A percentile compares a stretch with the other conserved stretches of the same genome.
phyloP scores from a whole-genome alignment of 2,888 invertebrate genomes.

The Bugulina stolonifera region DNA sequence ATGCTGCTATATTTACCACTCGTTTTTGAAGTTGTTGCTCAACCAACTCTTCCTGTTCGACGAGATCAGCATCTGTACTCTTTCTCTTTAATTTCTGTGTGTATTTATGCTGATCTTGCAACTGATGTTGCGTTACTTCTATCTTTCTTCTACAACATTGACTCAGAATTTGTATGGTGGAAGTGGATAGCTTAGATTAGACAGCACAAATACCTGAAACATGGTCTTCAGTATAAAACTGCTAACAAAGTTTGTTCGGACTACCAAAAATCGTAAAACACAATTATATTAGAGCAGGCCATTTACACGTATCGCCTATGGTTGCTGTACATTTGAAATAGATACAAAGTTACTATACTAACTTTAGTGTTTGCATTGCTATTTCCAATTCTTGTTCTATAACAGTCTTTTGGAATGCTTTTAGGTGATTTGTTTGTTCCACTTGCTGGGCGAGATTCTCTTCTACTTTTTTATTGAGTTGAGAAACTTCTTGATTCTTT shows the following conservation, averaged over 20 bases:
- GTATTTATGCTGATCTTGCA: conserved; percentile 41
- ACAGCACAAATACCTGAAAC: no score
- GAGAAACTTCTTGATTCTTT: conserved; percentile 38
- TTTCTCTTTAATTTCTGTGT: conserved; percentile 37
- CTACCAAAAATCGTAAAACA: no score
- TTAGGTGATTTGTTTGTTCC: conserved; percentile 36
- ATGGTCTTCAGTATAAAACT: no score
- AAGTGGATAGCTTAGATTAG: no score
- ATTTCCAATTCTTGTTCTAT: conserved; percentile 38
- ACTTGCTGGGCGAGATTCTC: conserved; percentile 34
- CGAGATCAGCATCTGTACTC: conserved; percentile 36
- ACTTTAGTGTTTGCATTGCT: conserved; percentile 38
- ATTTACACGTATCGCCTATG: no score
- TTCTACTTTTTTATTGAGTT: conserved; percentile 36
- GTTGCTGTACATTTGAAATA: no score
- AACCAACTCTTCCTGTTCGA: conserved; percentile 40
- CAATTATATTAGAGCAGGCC: no score
- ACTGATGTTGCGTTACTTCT: conserved; percentile 37
- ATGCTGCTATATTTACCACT: conserved; percentile 27
- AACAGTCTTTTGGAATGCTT: conserved; percentile 36
- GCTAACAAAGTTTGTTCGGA: no score
- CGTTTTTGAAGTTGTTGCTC: conserved; percentile 42
- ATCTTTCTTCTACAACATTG: conserved; percentile 37
- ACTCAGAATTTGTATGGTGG: no score
- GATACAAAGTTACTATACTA: conserved; percentile 24